Evolutionary conservation across 2,888 invertebrate genomes (phyloP).

Genomic region (Octodonta nipae): DNA sequence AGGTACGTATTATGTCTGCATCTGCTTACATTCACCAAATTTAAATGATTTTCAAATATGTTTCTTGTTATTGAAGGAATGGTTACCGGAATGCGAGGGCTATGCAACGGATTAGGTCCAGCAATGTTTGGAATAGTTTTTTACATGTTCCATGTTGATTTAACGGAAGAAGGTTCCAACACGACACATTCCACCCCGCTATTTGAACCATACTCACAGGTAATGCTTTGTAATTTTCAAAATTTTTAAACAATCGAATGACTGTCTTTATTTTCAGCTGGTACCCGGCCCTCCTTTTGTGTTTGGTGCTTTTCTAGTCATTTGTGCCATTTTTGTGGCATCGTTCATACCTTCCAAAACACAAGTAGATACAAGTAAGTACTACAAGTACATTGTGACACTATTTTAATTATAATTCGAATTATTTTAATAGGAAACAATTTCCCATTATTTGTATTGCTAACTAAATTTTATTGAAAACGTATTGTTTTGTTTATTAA

Average conservation of each 20-base stretch:
- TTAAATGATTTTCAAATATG: too few relatives aligned
- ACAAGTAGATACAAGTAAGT: slow-evolving; percentile 49
- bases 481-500: too few relatives aligned
- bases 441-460: too few relatives aligned
- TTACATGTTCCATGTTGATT: slow-evolving; percentile 94
- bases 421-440: too few relatives aligned
- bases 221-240: slow-evolving; percentile 15
- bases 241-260: slow-evolving; percentile 1
- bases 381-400: slow-evolving; percentile 11
- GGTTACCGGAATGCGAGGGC: slow-evolving; percentile 95
- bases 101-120: slow-evolving; percentile 95
- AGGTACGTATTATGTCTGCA: slow-evolving; percentile 20
- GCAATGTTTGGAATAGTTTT: slow-evolving; percentile 98
- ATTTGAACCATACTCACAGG: slow-evolving; percentile 41
- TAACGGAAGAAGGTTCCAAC: slow-evolving; percentile 35
- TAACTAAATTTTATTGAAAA: too few relatives aligned
- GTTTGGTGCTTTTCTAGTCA: slow-evolving; percentile 90
- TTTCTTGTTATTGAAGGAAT: slow-evolving; percentile 53
- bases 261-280: slow-evolving; percentile 40
- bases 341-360: slow-evolving; percentile 56
- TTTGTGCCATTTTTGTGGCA: slow-evolving; percentile 86
- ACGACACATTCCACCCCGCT: slow-evolving; percentile 39
- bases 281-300: slow-evolving; percentile 98
- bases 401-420: slow-evolving; percentile 2
- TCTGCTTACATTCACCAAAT: too few relatives aligned